phyloP scores from a whole-genome alignment of 2,113 vertebrate genomes.

The Brienomyrus longianalis region DNA sequence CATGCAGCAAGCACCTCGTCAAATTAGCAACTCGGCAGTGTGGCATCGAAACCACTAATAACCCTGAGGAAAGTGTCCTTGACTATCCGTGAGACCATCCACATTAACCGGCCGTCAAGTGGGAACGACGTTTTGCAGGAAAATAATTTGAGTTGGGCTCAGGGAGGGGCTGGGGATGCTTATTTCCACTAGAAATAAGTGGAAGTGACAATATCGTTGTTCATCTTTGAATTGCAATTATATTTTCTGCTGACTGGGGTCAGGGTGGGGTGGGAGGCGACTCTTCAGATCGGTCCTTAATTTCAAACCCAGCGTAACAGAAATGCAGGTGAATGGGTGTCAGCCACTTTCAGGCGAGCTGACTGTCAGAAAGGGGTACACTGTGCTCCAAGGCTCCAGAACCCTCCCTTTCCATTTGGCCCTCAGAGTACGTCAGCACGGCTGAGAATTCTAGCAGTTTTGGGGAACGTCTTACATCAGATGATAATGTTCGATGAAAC shows the following conservation, averaged over 20 bases:
- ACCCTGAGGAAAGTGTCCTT: constrained; percentile 31
- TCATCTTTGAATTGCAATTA: constrained; percentile 30
- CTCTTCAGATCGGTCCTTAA: not conserved
- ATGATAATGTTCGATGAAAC: not conserved
- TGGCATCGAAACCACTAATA: constrained; percentile 24
- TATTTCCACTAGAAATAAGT: constrained; percentile 16
- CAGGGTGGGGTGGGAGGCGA: not conserved
- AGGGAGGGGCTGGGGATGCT: not conserved
- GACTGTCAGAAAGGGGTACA: not conserved
- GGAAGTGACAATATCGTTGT: constrained; percentile 30
- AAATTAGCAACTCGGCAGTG: constrained; percentile 30
- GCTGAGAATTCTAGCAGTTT: not conserved
- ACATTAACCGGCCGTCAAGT: constrained; percentile 20
- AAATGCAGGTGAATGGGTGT: not conserved
- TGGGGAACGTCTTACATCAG: not conserved
- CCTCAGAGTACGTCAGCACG: not conserved
- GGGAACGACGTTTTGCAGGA: not conserved
- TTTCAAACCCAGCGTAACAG: not conserved
- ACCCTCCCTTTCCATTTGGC: not conserved
- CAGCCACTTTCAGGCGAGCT: not conserved
- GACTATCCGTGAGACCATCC: constrained; percentile 30
- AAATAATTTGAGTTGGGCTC: not conserved
- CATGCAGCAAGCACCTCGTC: constrained; percentile 32
- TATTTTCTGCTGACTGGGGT: constrained; percentile 5
- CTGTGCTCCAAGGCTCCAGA: not conserved